A percentile compares a stretch with the other conserved stretches of the same genome.
Evolutionary conservation across 1,140 invertebrate genomes (phyloP).

Genomic region (Drosophila murphyi): DNA sequence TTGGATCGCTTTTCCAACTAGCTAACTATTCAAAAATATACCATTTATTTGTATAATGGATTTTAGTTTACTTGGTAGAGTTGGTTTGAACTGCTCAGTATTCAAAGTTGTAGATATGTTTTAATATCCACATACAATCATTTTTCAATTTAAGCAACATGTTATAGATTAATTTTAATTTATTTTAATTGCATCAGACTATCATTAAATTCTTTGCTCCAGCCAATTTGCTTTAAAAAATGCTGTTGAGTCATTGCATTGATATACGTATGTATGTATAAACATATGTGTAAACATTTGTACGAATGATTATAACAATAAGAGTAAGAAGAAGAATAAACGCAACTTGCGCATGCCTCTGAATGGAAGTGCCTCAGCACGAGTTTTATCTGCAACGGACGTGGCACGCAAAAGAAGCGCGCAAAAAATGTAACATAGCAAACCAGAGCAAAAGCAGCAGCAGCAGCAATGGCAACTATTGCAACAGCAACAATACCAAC

Average conservation of each 20-base stretch:
- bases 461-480: conserved; percentile 14
- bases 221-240: neutral
- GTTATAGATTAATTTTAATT: too few species aligned
- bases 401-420: conserved; percentile 55
- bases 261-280: neutral
- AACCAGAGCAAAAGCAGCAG: conserved; percentile 17
- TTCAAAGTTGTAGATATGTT: too few species aligned
- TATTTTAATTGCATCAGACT: too few species aligned
- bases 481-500: conserved; percentile 22
- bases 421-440: conserved; percentile 24
- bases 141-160: too few species aligned
- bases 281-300: neutral
- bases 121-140: too few species aligned
- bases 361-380: conserved; percentile 66
- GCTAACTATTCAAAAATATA: too few species aligned
- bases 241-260: conserved; percentile 19
- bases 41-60: too few species aligned
- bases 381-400: conserved; percentile 79
- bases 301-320: conserved; percentile 34
- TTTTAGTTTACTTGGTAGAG: too few species aligned
- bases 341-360: conserved; percentile 35
- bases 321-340: conserved; percentile 22
- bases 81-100: too few species aligned
- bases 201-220: neutral
- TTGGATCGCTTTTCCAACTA: neutral